Base-by-base conservation (phyloP, 2,888 invertebrate species). In the Acanthoscelides obtectus region DNA sequence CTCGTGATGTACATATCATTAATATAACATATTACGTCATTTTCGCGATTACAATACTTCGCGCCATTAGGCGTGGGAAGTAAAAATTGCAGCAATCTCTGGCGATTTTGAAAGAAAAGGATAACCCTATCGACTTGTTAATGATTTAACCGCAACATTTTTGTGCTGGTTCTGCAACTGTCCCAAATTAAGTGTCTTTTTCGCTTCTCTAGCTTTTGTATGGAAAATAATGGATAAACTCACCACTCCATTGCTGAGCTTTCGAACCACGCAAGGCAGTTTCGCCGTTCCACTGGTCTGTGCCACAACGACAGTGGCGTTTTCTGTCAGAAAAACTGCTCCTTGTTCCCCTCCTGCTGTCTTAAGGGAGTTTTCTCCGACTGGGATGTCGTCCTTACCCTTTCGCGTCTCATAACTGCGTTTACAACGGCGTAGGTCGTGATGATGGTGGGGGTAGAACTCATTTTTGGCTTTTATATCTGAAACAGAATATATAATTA, bases 251-350 rank as follows among this genome's bases (percentile, higher is more conserved):
- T 85, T 87, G 76, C 86, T 87, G 77, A 86, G 86, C 80, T 87
- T 87, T 72, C 86, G 81, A 70, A 88, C 86, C 74, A 86, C 85
- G 78, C 88, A 88, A 0, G 88, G 88, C 70, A 88, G 79, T 68
- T 87, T 86, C 22, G 88, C 87, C 71, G 87, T 87, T 73, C 87
- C 87, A 69, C 87, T 87, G 72, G 86, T 85, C 82, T 88, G 88
- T 64, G 88, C 87, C 66, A 86, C 85, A 68, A 88, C 84, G 69
- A 86, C 84, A 8, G 88, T 88, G 72, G 86, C 86, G 78, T 88
- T 88, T 77, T 86, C 87, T 21, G 88, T 88, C 71, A 86, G 84
- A 80, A 88, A 88, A 65, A 83, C 81, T 27, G 80, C 77, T 19
- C 79, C 74, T 72, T 81, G 80, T 65, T 77, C 77, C 66, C 76